Percentiles rank a stretch among this genome's conserved stretches.
These are phyloP conservation scores for Lordiphosa fenestrarum DNA, from an alignment of 2,888 invertebrate genomes.

Conservation along the genomic window DNA sequence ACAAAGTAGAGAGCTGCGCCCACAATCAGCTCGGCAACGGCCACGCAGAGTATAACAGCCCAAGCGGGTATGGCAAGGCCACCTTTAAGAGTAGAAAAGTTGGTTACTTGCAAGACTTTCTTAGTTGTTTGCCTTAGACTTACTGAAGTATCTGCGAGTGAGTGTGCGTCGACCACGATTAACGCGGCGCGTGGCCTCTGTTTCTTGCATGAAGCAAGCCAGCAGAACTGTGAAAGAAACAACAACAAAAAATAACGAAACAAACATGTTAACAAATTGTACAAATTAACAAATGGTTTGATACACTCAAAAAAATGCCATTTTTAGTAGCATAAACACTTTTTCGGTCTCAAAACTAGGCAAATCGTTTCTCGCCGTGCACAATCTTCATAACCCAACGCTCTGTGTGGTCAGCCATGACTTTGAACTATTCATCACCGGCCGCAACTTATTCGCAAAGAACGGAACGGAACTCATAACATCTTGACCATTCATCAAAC, in stretches of 20 bases:
- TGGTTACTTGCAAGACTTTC: background rate
- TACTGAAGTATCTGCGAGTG: conserved; percentile 89
- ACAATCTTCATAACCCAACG: no score
- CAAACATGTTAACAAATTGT: conserved; percentile 21
- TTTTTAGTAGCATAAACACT: no score
- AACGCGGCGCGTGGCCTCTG: conserved; percentile 89
- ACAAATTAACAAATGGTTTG: conserved; percentile 9
- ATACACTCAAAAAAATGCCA: no score
- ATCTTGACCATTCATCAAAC: conserved; percentile 60
- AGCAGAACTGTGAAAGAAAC: conserved; percentile 82
- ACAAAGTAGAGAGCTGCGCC: conserved; percentile 86
- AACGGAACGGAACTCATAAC: conserved; percentile 62
- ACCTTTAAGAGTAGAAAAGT: conserved; percentile 79
- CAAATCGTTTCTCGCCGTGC: no score
- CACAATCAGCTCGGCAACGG: conserved; percentile 85
- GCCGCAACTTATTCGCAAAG: conserved; percentile 28
- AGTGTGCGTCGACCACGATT: conserved; percentile 89
- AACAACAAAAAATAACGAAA: conserved; percentile 1
- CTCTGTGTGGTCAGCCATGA: conserved; percentile 44
- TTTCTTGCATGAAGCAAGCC: conserved; percentile 85
- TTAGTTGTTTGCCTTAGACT: conserved; percentile 79
- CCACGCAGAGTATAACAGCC: conserved; percentile 87
- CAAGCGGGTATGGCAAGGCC: conserved; percentile 88
- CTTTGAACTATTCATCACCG: conserved; percentile 46
- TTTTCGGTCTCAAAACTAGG: no score